Base-by-base conservation (phyloP, 2,797 vertebrate species). In the Serranus cabrilla region DNA sequence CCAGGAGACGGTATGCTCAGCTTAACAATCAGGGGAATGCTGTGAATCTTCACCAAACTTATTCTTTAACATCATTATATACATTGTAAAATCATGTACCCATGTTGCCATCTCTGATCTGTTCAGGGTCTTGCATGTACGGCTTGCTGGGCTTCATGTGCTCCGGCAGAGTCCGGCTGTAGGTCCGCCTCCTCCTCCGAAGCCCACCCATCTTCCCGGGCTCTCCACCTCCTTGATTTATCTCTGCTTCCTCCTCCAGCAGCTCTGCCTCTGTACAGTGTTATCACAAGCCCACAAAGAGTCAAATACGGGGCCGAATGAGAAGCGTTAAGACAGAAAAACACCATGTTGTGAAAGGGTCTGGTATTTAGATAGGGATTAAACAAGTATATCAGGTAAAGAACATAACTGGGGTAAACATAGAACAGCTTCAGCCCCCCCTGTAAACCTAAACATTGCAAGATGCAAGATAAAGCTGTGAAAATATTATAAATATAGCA, bases 241-340 rank as follows among this genome's bases (percentile, higher is more conserved):
- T 71, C 84, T 95, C 87, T 0, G 93, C 95, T 81, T 99, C 98
- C 87, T 99, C 98, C 89, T 96, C 94, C 74, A 96, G 85, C 75
- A 99, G 95, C 66, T 98, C 95, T 1, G 94, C 89, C 89, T 98
- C 98, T 99, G 88, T 11, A 50, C 13, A 2, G n/a, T 1, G 11
- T 39, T 52, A 68, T 12, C 45, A 70, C 37, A 69, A 2, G 3
- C 5, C 9, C 54, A 46, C 5, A 47, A 57, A 25, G 1, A 43
- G 11, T 31, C 25, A 63, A 56, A 71, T 2, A 34, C 5, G 4
- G 4, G 6, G 2, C 18, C 10, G 42, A 66, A 18, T 20, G 6
- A 55, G 10, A 20, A 10, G 27, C 11, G n/a, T 34, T 23, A 16
- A 70, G 2, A 27, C 17, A 39, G 34, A 37, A 49, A 67, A 68